Evolutionary conservation across 2,797 vertebrate species (phyloP).

Genomic region (Pygocentrus nattereri): DNA sequence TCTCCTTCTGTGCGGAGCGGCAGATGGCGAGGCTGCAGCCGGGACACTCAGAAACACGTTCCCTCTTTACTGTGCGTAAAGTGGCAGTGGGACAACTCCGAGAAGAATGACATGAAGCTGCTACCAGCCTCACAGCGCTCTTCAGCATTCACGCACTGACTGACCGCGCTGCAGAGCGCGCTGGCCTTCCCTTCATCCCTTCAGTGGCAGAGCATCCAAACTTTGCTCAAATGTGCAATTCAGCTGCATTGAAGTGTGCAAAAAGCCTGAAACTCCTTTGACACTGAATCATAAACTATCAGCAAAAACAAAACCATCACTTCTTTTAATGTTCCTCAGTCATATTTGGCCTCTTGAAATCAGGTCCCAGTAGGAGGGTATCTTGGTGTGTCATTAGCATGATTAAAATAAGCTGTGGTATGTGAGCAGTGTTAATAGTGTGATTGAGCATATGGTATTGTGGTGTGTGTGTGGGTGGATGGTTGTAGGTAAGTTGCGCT

Average conservation of each 20-base stretch:
- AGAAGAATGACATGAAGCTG: not conserved
- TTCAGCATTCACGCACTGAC: not conserved
- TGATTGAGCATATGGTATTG: constrained; percentile 47
- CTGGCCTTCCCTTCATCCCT: not conserved
- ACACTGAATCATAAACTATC: not conserved
- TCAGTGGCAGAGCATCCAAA: not conserved
- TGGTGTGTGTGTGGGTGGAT: constrained; percentile 28
- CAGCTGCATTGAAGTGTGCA: not conserved
- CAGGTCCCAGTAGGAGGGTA: not conserved
- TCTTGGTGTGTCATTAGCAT: constrained; percentile 23
- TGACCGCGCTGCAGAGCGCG: not conserved
- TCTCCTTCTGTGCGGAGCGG: constrained; percentile 7
- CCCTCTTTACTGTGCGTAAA: not conserved
- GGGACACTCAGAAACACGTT: constrained; percentile 7
- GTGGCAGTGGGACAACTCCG: not conserved
- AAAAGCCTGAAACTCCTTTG: not conserved
- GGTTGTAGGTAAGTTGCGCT: constrained; percentile 31
- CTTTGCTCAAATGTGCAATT: not conserved
- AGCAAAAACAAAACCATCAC: not conserved
- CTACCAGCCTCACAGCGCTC: not conserved
- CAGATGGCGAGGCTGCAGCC: constrained; percentile 42
- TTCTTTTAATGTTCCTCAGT: not conserved
- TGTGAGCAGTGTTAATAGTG: constrained; percentile 24
- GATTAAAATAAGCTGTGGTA: not conserved
- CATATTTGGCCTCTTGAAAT: not conserved